Evolutionary conservation across 23 tunicate species (phyloP).

Genomic region (Corella eumyota): DNA sequence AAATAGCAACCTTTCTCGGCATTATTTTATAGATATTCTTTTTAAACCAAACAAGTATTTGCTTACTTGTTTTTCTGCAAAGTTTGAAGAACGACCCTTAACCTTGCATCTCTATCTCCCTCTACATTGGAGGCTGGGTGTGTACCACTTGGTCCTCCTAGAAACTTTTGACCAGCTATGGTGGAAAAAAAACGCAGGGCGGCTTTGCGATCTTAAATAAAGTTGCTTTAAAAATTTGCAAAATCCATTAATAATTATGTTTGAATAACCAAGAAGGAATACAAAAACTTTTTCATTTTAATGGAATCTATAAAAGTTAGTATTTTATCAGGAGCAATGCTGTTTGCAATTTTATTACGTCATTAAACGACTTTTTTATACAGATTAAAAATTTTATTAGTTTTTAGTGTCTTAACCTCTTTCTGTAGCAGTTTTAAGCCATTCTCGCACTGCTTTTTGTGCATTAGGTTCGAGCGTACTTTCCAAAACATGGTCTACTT

Average conservation of each 20-base stretch:
- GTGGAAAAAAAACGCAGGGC: constrained; percentile 68
- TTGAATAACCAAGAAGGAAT: too few species aligned
- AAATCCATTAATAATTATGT: too few species aligned
- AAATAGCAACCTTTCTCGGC: too few species aligned
- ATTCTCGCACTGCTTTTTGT: constrained; percentile 74
- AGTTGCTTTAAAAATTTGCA: too few species aligned
- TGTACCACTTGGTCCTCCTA: constrained; percentile 61
- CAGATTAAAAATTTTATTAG: background rate
- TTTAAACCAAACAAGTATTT: too few species aligned
- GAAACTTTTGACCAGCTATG: constrained; percentile 41
- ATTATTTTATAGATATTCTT: too few species aligned
- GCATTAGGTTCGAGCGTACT: constrained; percentile 73
- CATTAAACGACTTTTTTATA: background rate
- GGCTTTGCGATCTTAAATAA: constrained; percentile 46
- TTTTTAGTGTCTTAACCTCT: constrained; percentile 18
- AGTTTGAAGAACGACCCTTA: constrained; percentile 44
- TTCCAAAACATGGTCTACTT: constrained; percentile 62
- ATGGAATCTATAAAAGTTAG: too few species aligned
- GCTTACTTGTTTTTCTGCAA: constrained; percentile 54
- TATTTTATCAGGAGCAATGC: too few species aligned
- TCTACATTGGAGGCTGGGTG: constrained; percentile 56
- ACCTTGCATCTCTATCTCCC: constrained; percentile 67
- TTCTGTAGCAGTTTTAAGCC: constrained; percentile 77
- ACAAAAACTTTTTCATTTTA: too few species aligned
- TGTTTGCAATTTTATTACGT: background rate